Evolutionary conservation across 1,140 invertebrate species (phyloP), one percentile per base, ranked within the genome.

Genomic region (Panagrolaimus sp.): DNA sequence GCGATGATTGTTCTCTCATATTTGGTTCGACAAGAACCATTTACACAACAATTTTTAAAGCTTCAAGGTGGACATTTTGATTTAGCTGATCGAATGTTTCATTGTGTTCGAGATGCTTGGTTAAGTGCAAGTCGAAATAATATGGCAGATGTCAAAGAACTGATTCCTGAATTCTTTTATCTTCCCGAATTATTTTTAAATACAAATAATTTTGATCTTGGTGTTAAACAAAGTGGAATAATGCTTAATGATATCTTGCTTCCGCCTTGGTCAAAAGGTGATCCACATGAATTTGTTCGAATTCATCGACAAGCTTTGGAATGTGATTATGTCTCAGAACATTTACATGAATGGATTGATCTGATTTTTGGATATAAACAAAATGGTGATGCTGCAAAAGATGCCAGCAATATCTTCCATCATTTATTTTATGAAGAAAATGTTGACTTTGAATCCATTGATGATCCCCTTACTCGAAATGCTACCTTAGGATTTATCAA

Each of bases 1-100:
- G 95, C 96, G 0, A 98, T 98, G 96, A 99, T 99, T 78, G 96
- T 99, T 1, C 96, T 95, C 75, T 98, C 94, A 0, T 99, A 98
- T 87, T 87, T 99, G 32, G 93, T 98, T 21, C 87, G 96, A 68
- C 90, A 97, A 89, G 96, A 98, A 85, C 96, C 96, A 0, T 99
- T 99, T 79, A 96, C 96, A 0, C 94, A 98, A 84, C 94, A 97
- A 81, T 99, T 99, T 85, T 87, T 98, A 7, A 88, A 93, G 73
- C 77, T 85, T 44, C 88, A 96, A 88, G 96, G 96, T 68, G 95
- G 96, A 14, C 95, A 98, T 86, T 98, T 99, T 86, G 96, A 99
- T 87, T 86, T 98, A 24, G 95, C 96, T 26, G 96, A 99, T 86
- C 89, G 96, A 77, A 98, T 98, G 95, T 98, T 98, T 80, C 94